Conservation (phyloP, 2,113 vertebrate genomes). For the Barbus barbus region DNA sequence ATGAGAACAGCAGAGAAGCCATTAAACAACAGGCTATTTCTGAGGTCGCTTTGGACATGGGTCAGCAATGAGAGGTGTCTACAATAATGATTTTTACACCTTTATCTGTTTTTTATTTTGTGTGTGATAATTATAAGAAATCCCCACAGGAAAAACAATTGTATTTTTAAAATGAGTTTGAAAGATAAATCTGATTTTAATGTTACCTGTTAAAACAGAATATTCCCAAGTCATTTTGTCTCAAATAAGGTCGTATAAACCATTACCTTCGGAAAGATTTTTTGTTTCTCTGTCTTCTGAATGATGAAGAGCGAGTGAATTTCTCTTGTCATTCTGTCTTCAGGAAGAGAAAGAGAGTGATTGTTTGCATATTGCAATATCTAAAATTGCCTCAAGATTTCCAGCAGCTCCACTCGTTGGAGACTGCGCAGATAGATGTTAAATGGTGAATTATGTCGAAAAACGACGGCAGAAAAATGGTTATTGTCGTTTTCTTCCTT, state of each 20-base stretch:
- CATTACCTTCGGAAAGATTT: conserved; percentile 67
- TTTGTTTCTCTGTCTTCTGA: conserved; percentile 63
- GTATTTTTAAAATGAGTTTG: background rate
- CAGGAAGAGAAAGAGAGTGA: conserved; percentile 67
- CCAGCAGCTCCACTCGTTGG: conserved; percentile 67
- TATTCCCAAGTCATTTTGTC: background rate
- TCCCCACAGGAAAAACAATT: background rate
- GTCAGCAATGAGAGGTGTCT: conserved; percentile 63
- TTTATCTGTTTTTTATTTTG: background rate
- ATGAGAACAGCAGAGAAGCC: conserved; percentile 71
- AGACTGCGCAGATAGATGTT: conserved; percentile 52
- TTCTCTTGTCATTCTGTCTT: conserved; percentile 76
- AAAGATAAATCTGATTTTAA: background rate
- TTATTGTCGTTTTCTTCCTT: conserved; percentile 73
- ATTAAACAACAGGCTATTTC: conserved; percentile 61
- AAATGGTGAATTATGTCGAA: conserved; percentile 43
- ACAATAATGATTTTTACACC: conserved; percentile 58
- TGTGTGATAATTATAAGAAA: conserved; percentile 22
- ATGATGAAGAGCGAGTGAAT: conserved; percentile 63
- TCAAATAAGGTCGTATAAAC: conserved; percentile 42
- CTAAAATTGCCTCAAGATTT: conserved; percentile 61
- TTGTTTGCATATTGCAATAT: conserved; percentile 64
- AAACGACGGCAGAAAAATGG: conserved; percentile 63
- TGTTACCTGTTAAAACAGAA: conserved; percentile 6
- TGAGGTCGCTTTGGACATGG: conserved; percentile 64